These are phyloP conservation scores for Euschistus heros DNA, from an alignment of 1,140 invertebrate species.

Conservation along the genomic window DNA sequence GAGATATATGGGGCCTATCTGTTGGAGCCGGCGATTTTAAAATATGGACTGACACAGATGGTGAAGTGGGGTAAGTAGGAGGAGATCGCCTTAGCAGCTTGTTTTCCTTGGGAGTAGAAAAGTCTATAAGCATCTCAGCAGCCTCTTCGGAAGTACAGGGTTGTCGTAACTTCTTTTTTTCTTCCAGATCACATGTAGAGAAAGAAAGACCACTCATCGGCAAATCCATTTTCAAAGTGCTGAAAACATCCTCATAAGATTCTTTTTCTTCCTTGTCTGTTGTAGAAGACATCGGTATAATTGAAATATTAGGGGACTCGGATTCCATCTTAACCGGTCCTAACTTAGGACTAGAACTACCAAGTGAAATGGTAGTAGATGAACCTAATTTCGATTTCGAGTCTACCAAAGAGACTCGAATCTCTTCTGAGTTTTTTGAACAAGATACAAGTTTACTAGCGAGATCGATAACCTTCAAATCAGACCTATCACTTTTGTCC, in stretches of 20 bases:
- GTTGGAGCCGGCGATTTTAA: conserved; percentile 66
- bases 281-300: conserved; percentile 14
- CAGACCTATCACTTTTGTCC: conserved; percentile 19
- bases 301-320: conserved; percentile 22
- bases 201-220: conserved; percentile 28
- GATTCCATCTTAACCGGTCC: neutral
- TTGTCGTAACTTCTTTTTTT: conserved; percentile 21
- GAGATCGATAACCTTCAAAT: conserved; percentile 26
- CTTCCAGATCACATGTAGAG: conserved; percentile 1
- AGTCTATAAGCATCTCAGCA: conserved; percentile 50
- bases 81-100: conserved; percentile 38
- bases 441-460: conserved; percentile 21
- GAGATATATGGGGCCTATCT: conserved; percentile 48
- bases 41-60: conserved; percentile 62
- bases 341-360: neutral
- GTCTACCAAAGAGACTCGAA: conserved; percentile 2
- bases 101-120: conserved; percentile 43
- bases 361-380: conserved; percentile 12
- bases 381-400: conserved; percentile 16
- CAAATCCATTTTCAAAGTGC: conserved; percentile 30
- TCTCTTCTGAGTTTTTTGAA: conserved; percentile 22
- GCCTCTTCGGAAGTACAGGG: conserved; percentile 44
- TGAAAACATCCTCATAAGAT: conserved; percentile 25
- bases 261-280: conserved; percentile 11
- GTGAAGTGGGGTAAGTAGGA: conserved; percentile 44